Percentiles rank a stretch among this genome's conserved stretches.
Conservation (phyloP, 1,140 invertebrate genomes). For the Aricia agestis region DNA sequence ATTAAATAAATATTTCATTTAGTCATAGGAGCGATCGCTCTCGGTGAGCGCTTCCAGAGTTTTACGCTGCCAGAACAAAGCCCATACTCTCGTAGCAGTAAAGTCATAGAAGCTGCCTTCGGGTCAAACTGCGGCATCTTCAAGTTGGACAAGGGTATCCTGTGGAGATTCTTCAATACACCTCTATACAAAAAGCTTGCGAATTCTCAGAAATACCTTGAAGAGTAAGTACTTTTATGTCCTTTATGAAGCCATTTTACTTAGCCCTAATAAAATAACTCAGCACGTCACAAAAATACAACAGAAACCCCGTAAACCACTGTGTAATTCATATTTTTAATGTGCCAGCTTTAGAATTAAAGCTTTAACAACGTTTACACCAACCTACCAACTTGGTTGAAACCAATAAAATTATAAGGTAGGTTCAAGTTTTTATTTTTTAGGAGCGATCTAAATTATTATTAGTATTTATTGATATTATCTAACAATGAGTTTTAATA, state of each 20-base stretch:
- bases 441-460: neutral
- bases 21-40: slow-evolving; percentile 84
- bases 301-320: no score
- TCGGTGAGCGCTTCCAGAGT: slow-evolving; percentile 81
- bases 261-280: no score
- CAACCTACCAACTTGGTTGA: no score
- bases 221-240: slow-evolving; percentile 77
- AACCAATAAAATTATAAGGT: no score
- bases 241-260: no score
- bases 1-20: slow-evolving; percentile 38
- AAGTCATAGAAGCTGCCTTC: slow-evolving; percentile 83
- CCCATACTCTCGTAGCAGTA: slow-evolving; percentile 79
- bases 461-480: no score
- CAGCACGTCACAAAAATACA: no score
- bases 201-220: slow-evolving; percentile 83
- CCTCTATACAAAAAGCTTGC: slow-evolving; percentile 83
- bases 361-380: no score
- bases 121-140: slow-evolving; percentile 83
- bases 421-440: no score
- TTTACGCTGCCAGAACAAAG: slow-evolving; percentile 79
- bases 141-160: slow-evolving; percentile 84
- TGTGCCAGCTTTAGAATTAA: no score
- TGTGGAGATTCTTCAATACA: slow-evolving; percentile 86
- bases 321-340: slow-evolving; percentile 4
- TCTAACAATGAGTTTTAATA: neutral